A percentile compares a stretch with the other conserved stretches of the same genome.
Conservation (phyloP, 2,888 invertebrate species). For the Drosophila crucigera region DNA sequence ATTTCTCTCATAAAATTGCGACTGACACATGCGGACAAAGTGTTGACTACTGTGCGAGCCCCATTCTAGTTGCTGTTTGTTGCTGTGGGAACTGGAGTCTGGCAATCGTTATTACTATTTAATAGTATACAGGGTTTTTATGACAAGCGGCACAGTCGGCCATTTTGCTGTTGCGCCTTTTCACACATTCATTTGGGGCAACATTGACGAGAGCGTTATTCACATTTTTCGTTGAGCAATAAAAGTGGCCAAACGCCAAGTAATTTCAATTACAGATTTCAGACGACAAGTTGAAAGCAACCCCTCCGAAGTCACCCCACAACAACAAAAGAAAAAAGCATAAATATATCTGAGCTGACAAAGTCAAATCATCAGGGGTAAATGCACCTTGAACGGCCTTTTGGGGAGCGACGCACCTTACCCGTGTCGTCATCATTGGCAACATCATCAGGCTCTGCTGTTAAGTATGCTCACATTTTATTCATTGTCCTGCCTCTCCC, state of each 20-base stretch:
- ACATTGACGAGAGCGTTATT: constrained; percentile 42
- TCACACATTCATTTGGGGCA: constrained; percentile 71
- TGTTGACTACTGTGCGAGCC: constrained; percentile 71
- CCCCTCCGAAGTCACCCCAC: constrained; percentile 45
- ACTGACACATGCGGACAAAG: constrained; percentile 81
- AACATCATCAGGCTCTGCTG: constrained; percentile 51
- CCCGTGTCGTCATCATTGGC: constrained; percentile 43
- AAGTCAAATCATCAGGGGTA: constrained; percentile 55
- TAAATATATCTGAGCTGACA: constrained; percentile 36
- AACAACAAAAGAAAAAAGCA: constrained; percentile 25
- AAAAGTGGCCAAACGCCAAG: constrained; percentile 71
- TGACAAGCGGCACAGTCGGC: constrained; percentile 47
- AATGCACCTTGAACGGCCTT: constrained; percentile 59
- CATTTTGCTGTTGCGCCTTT: constrained; percentile 50
- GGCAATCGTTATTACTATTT: constrained; percentile 71
- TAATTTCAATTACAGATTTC: constrained; percentile 83
- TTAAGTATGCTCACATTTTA: constrained; percentile 67
- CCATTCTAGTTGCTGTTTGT: constrained; percentile 13
- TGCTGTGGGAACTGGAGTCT: constrained; percentile 33
- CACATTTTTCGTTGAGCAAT: constrained; percentile 60
- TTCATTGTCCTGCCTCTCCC: constrained; percentile 58
- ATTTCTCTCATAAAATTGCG: constrained; percentile 77
- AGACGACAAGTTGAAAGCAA: constrained; percentile 48
- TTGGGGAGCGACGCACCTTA: constrained; percentile 1
- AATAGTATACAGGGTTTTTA: constrained; percentile 71